Evolutionary conservation across 2,888 invertebrate genomes (phyloP), one percentile per base, ranked within the genome.

Genomic region (Heliconius ismenius): DNA sequence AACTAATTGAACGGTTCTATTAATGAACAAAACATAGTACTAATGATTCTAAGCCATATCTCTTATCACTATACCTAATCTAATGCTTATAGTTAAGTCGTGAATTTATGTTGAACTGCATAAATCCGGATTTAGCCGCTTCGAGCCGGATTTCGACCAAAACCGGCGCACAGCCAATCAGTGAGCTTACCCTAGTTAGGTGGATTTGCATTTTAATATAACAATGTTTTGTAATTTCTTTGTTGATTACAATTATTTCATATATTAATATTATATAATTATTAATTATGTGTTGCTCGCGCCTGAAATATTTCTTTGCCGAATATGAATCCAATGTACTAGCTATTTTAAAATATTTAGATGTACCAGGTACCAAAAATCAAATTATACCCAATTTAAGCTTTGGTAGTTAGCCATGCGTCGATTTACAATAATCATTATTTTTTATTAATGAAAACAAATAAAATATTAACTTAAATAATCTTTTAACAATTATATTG

Each of bases 21-120:
- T 49, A 10, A 18, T 26, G 24, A 28, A 60, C 13, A 26, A 24
- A 67, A 11, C 26, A 62, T 26, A 70, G 58, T 4, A 43, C 26
- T 72, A 72, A 76, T 64, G 65, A 28, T 28, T 74, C 28, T 64
- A 54, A 74, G 60, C 70, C 64, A 74, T 58, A 75, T 74, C 74
- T 74, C 73, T 74, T 76, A 78, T 74, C 76, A 63, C 76, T 72
- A 81, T 79, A 67, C 24, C 39, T 24, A 80, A 79, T 79, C 78
- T 77, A 76, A 78, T 77, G 69, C 58, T 78, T 76, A 70, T 77
- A 70, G 77, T 80, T 81, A 82, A 82, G 80, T 76, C 82, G 78
- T 65, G 80, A 85, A 86, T 87, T 86, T 86, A 88, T 86, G 83
- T 84, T 81, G 82, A 86, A 87, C 86, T 86, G 86, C 85, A 86